These are phyloP conservation scores for Drymonia ruficornis DNA, from an alignment of 2,888 invertebrate genomes.

Conservation along the genomic window DNA sequence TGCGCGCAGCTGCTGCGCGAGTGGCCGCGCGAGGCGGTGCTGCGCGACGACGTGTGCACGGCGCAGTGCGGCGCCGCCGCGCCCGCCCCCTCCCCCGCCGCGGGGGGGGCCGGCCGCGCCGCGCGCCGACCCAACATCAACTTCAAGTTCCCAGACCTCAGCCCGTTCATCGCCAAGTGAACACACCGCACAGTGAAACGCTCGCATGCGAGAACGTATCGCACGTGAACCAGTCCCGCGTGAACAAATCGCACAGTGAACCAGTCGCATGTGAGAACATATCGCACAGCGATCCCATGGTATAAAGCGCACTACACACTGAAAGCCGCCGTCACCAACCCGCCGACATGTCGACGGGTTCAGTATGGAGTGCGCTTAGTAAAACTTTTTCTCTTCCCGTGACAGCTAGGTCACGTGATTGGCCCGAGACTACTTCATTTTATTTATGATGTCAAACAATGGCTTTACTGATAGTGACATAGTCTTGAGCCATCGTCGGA, in stretches of 20 bases:
- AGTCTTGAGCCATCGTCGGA: too few species aligned
- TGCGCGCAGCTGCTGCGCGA: conserved; percentile 93
- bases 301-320: too few species aligned
- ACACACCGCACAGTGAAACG: neutral
- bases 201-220: neutral
- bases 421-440: too few species aligned
- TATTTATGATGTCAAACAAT: too few species aligned
- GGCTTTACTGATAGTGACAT: too few species aligned
- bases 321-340: too few species aligned
- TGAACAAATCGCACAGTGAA: neutral
- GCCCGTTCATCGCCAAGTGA: conserved; percentile 88
- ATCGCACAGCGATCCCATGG: too few species aligned
- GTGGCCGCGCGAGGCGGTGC: conserved; percentile 92
- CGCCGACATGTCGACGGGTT: too few species aligned
- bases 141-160: conserved; percentile 91
- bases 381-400: too few species aligned
- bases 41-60: conserved; percentile 94
- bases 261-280: too few species aligned
- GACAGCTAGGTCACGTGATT: too few species aligned
- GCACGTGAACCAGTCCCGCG: neutral
- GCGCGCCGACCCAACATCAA: conserved; percentile 79
- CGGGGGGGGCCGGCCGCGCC: conserved; percentile 59
- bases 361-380: too few species aligned
- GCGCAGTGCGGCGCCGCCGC: conserved; percentile 93
- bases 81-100: conserved; percentile 55